Base-by-base conservation (phyloP, 2,888 invertebrate species). In the Mechanitis messenoides region DNA sequence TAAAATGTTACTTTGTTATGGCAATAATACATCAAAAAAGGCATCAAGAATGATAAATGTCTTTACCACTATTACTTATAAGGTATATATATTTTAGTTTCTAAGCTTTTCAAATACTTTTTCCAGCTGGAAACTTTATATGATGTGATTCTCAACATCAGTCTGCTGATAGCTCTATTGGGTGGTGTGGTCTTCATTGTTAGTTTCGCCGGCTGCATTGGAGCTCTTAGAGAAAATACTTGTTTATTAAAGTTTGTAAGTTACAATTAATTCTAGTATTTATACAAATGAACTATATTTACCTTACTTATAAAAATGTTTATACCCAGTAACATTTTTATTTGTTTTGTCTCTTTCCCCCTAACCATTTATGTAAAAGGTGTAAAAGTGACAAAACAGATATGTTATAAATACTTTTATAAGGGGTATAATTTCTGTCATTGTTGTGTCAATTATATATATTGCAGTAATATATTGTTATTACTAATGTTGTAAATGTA, bases 121-220 rank as follows among this genome's bases (percentile, higher is more conserved):
- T 42, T 42, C 35, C 82, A 91, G 90, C 85, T 95, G 71, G 95
- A 96, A 75, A 96, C 95, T 58, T 92, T 98, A 11, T 97, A 97
- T 77, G 97, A 98, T 85, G 93, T 97, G 47, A 93, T 96, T 69
- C 89, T 98, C 60, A 97, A 98, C 83, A 94, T 98, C 72, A 97
- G 97, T 33, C 90, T 98, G 63, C 93, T 98, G 60, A 94, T 98
- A 85, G 94, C 97, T n/a, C 92, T 97, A 62, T 93, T 96, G 63
- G 97, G 98, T 2, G 94, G 94, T 45, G 94, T 97, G 6, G 94
- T 98, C n/a, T 98, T 98, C 84, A 92, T 96, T 58, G 96, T 98
- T 59, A 97, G 97, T 81, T 98, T 97, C 83, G 95, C 97, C 31
- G 98, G 98, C 5, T 98, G 97, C 80, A 93, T 98, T 12, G 98